Conservation (phyloP, 2,888 invertebrate genomes). For the Dryobota labecula region DNA sequence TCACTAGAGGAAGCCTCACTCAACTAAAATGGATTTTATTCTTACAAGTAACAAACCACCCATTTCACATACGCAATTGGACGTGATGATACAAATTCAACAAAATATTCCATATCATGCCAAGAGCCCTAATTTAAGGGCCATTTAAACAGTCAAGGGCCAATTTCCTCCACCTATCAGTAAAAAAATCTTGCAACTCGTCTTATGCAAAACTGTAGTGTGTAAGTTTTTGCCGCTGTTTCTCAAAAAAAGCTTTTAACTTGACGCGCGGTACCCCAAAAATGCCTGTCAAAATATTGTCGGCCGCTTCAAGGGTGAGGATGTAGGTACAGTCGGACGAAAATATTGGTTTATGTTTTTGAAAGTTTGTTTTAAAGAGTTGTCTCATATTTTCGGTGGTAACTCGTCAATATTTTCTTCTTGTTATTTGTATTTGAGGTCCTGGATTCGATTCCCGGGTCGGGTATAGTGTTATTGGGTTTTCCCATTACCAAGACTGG, state of each 20-base stretch:
- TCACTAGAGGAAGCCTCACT: background rate
- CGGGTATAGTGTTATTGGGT: too few relatives aligned
- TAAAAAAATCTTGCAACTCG: constrained; percentile 52
- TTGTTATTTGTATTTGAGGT: too few relatives aligned
- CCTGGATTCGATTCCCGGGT: too few relatives aligned
- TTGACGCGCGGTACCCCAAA: constrained; percentile 74
- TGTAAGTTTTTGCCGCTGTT: constrained; percentile 52
- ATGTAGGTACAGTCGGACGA: constrained; percentile 62
- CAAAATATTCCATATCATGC: constrained; percentile 43
- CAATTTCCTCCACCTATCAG: constrained; percentile 64
- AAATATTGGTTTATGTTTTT: constrained; percentile 26
- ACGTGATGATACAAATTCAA: constrained; percentile 17
- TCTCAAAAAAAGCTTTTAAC: constrained; percentile 77
- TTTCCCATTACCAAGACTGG: too few relatives aligned
- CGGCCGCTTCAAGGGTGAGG: constrained; percentile 79
- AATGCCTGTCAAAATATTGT: constrained; percentile 85
- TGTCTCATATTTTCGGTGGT: background rate
- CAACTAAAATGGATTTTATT: background rate
- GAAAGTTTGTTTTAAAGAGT: background rate
- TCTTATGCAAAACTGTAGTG: constrained; percentile 58
- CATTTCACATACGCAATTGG: background rate
- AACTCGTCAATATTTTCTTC: background rate
- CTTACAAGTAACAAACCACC: background rate
- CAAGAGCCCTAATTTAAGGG: constrained; percentile 28
- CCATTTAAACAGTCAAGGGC: constrained; percentile 58